phyloP scores from a whole-genome alignment of 2,113 vertebrate genomes.

The Chrysemys picta region DNA sequence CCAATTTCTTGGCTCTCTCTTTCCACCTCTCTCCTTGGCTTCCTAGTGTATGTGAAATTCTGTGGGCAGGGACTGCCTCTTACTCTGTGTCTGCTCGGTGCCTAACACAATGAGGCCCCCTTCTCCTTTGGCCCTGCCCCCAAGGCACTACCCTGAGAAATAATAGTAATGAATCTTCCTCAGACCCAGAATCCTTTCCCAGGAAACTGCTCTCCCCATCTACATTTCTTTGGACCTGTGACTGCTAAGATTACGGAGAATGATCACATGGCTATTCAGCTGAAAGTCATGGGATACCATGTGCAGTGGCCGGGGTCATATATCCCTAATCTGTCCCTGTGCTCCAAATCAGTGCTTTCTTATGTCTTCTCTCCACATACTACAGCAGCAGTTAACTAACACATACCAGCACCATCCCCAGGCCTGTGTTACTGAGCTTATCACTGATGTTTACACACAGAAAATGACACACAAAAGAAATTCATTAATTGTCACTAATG shows the following conservation, averaged over 20 bases:
- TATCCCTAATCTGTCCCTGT: neutral
- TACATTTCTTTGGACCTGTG: neutral
- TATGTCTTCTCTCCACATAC: neutral
- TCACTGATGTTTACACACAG: neutral
- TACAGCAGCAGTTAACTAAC: neutral
- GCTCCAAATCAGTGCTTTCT: neutral
- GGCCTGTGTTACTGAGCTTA: fast-evolving
- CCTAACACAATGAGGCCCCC: neutral
- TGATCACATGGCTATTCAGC: neutral
- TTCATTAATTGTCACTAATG: neutral
- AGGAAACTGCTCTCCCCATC: neutral
- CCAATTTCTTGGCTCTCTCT: fast-evolving
- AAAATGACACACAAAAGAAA: fast-evolving
- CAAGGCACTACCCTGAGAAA: neutral
- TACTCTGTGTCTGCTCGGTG: neutral
- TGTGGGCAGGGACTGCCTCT: fast-evolving
- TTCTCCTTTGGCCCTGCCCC: neutral
- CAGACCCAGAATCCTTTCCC: fast-evolving
- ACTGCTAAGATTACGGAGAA: neutral
- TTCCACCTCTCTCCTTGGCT: fast-evolving
- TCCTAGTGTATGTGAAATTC: fast-evolving
- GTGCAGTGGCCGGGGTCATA: neutral
- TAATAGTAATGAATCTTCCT: neutral
- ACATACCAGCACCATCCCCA: neutral
- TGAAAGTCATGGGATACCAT: fast-evolving